These are phyloP conservation scores for Chloroclysta siterata DNA, from an alignment of 2,888 invertebrate species.

Conservation along the genomic window DNA sequence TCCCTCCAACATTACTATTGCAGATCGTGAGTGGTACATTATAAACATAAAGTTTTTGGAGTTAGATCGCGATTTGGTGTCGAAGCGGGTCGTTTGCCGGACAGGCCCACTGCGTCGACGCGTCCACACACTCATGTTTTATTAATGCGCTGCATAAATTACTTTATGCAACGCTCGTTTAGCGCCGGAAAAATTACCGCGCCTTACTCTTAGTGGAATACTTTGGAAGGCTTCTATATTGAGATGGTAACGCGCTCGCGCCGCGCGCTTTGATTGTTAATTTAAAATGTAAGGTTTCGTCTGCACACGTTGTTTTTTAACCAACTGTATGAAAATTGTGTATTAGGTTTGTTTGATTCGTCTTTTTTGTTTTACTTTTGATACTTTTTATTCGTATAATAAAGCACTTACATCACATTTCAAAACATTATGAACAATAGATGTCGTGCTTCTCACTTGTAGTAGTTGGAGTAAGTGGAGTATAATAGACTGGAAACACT, in stretches of 20 bases:
- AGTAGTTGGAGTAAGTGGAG: too few relatives aligned
- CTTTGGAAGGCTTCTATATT: conserved; percentile 58
- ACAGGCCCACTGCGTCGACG: conserved; percentile 43
- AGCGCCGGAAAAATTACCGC: conserved; percentile 59
- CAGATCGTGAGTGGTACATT: not conserved
- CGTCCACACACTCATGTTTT: conserved; percentile 70
- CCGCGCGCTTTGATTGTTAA: conserved; percentile 47
- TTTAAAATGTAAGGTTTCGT: conserved; percentile 47
- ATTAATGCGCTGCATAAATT: conserved; percentile 72
- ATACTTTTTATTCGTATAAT: too few relatives aligned
- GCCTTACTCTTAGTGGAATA: conserved; percentile 56
- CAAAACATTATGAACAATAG: too few relatives aligned
- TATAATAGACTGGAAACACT: too few relatives aligned
- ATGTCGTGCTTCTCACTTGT: too few relatives aligned
- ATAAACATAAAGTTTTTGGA: not conserved
- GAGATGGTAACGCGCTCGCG: conserved; percentile 40
- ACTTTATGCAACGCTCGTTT: conserved; percentile 64
- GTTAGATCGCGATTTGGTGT: not conserved
- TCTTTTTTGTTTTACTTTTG: not conserved
- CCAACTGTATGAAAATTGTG: not conserved
- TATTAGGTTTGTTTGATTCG: too few relatives aligned
- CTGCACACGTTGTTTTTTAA: conserved; percentile 24
- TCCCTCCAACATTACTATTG: not conserved
- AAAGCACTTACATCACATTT: too few relatives aligned
- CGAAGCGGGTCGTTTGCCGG: not conserved